Evolutionary conservation across 2,797 vertebrate genomes (phyloP).

Genomic region (Xyrichtys novacula): DNA sequence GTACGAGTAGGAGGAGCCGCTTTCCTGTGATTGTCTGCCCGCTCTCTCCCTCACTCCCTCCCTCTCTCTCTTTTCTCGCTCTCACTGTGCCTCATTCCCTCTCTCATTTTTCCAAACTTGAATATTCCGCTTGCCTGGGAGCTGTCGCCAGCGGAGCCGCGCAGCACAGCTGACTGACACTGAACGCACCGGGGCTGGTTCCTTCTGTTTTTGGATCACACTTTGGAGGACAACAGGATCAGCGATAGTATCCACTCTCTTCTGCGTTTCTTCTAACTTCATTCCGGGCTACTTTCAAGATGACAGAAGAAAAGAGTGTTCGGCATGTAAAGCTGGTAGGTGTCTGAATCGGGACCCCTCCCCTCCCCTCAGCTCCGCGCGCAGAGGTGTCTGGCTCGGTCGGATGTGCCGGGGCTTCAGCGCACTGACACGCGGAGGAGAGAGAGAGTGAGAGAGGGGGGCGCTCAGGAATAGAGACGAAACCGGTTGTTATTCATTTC

Average conservation of each 20-base stretch:
- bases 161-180: conserved; percentile 42
- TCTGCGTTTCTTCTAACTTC: conserved; percentile 55
- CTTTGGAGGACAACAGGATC: conserved; percentile 14
- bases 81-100: conserved; percentile 31
- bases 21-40: conserved; percentile 90
- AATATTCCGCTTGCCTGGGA: conserved; percentile 72
- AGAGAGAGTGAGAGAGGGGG: too few relatives aligned
- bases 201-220: conserved; percentile 40
- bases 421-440: conserved; percentile 34
- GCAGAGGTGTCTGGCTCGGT: conserved; percentile 51
- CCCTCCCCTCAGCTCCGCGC: conserved; percentile 47
- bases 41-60: conserved; percentile 56
- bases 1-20: conserved; percentile 87
- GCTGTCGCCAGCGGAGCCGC: conserved; percentile 69
- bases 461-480: conserved; percentile 34
- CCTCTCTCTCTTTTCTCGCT: conserved; percentile 24
- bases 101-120: conserved; percentile 81
- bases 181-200: conserved; percentile 40
- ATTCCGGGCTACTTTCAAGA: conserved; percentile 80
- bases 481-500: conserved; percentile 36
- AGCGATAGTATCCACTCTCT: conserved; percentile 3
- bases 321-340: conserved; percentile 87
- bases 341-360: conserved; percentile 59
- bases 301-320: conserved; percentile 83
- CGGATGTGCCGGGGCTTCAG: conserved; percentile 26